Evolutionary conservation across 2,113 vertebrate species (phyloP), one percentile per base, ranked within the genome.

Genomic region (Triplophysa rosa): DNA sequence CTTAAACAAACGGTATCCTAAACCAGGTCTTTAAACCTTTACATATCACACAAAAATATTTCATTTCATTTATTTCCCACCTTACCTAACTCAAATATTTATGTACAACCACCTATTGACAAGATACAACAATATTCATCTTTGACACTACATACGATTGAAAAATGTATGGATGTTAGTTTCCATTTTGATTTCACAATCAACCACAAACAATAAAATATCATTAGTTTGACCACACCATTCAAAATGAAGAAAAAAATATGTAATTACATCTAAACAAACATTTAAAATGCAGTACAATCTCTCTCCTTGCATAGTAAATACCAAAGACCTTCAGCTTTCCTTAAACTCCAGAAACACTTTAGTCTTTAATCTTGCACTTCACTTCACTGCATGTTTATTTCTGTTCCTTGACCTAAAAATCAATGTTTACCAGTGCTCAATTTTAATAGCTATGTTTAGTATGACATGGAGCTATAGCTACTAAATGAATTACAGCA

Each of bases 1-100:
- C 29, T 29, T 29, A 4, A 4, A 4, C 4, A 29, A 3, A 29
- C 29, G 4, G 3, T 29, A 29, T 29, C 29, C 3, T 29, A 29
- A 29, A 29, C 29, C 3, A 4, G 0, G 33, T 37, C 33, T 37
- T 37, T 24, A 42, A 12, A 58, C 4, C n/a, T 72, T 1, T 58
- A 59, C 14, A 71, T 16, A 26, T 33, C 52, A 59, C 5, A 72
- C 52, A 54, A 14, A 5, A 58, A 37, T 11, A 58, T 59, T 66
- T 14, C 2, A 24, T 37, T 69, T 79, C 24, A 21, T 80, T 80
- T 80, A 80, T 80, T 80, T n/a, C 26, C 69, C 77, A 54, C 62
- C 24, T 63, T 40, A 37, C n/a, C 7, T 24, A 42, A 49, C 64
- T 54, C 26, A 63, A 64, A 33, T 37, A 65, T 8, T 37, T 62